Evolutionary conservation across 2,797 vertebrate genomes (phyloP).

Genomic region (Chelmon rostratus): DNA sequence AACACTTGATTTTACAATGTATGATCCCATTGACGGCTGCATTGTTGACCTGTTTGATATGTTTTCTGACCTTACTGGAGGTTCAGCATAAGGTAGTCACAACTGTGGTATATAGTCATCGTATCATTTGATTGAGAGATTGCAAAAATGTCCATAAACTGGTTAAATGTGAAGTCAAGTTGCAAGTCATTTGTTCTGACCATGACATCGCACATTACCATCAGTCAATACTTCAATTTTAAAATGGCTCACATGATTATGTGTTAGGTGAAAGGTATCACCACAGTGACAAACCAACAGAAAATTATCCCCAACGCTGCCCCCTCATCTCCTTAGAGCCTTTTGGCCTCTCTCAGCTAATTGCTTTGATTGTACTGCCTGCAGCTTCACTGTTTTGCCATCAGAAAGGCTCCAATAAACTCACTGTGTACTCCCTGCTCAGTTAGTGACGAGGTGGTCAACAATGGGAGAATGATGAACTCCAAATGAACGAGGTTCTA

Average conservation of each 20-base stretch:
- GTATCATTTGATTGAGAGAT: constrained; percentile 70
- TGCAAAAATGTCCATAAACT: constrained; percentile 76
- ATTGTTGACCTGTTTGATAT: constrained; percentile 59
- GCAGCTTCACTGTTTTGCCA: background rate
- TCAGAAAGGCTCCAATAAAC: no score
- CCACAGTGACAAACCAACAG: background rate
- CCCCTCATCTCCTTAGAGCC: background rate
- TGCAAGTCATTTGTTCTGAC: constrained; percentile 59
- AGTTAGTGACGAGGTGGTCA: no score
- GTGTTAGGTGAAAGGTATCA: background rate
- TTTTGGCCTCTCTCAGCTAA: background rate
- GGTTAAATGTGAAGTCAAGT: constrained; percentile 67
- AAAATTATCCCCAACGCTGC: background rate
- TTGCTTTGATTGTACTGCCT: background rate
- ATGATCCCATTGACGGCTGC: constrained; percentile 48
- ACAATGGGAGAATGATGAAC: no score
- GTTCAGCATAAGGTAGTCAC: constrained; percentile 50
- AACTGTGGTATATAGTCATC: constrained; percentile 69
- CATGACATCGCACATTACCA: background rate
- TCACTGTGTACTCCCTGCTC: no score
- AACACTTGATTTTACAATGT: constrained; percentile 51
- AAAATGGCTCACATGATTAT: background rate
- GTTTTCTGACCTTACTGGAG: constrained; percentile 52
- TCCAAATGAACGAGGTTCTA: background rate
- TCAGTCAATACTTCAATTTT: background rate